These are phyloP conservation scores for Bubo blakistoni DNA, from an alignment of 2,113 vertebrate genomes.

Conservation along the genomic window DNA sequence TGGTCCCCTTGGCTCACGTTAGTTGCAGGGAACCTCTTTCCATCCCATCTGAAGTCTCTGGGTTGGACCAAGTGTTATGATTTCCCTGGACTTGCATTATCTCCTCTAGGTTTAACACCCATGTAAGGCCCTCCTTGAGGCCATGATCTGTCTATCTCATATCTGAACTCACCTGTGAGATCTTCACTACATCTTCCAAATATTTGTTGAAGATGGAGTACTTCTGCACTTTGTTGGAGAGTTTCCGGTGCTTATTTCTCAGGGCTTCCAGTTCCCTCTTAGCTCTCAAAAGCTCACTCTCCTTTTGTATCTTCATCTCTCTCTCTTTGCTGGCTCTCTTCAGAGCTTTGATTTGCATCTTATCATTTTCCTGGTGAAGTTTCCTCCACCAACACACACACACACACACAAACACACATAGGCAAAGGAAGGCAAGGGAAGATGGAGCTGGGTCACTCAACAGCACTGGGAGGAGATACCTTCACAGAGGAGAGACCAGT, in stretches of 20 bases:
- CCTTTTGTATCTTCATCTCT: constrained; percentile 27
- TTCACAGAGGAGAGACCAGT: background rate
- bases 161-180: constrained; percentile 59
- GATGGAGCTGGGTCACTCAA: background rate
- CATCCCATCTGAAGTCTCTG: background rate
- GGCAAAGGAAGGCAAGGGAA: background rate
- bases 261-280: constrained; percentile 52
- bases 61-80: background rate
- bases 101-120: background rate
- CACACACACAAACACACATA: background rate
- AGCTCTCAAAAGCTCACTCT: constrained; percentile 62
- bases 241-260: constrained; percentile 46
- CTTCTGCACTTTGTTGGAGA: constrained; percentile 57
- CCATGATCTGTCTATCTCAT: background rate
- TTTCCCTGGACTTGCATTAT: background rate
- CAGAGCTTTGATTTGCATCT: constrained; percentile 55
- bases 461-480: background rate
- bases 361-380: constrained; percentile 69
- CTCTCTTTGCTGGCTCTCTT: constrained; percentile 68
- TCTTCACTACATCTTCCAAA: constrained; percentile 74
- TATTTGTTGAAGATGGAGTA: constrained; percentile 73
- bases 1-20: background rate
- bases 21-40: background rate
- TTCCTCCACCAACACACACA: background rate
- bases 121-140: rapidly evolving